These are phyloP conservation scores for Cataglyphis rosenhaueri DNA, from an alignment of 2,888 invertebrate species.

Conservation along the genomic window DNA sequence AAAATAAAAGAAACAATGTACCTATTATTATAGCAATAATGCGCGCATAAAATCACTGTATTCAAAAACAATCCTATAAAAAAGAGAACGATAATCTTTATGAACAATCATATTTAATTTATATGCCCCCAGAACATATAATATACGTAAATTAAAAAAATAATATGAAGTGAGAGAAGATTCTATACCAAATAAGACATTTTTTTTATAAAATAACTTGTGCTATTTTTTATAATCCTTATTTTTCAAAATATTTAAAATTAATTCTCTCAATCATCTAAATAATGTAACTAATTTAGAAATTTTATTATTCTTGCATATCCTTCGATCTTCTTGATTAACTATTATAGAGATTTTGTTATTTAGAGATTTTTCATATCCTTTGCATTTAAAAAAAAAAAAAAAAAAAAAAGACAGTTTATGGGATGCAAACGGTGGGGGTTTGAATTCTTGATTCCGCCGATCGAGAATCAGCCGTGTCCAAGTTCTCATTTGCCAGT, in stretches of 20 bases:
- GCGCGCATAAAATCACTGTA: too few relatives aligned
- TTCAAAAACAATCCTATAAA: too few relatives aligned
- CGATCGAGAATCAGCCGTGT: conserved; percentile 2
- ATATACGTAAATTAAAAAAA: background rate
- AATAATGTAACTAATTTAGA: background rate
- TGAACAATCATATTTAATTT: too few relatives aligned
- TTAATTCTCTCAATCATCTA: background rate
- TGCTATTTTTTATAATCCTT: background rate
- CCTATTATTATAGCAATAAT: too few relatives aligned
- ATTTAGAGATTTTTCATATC: background rate
- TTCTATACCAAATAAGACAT: background rate
- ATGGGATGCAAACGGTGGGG: background rate
- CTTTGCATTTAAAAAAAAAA: background rate
- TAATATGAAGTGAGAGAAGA: background rate
- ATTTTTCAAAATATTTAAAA: background rate
- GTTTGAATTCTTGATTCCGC: background rate
- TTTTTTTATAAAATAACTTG: too few relatives aligned
- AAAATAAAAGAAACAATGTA: too few relatives aligned
- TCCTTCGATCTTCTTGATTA: background rate
- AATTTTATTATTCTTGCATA: background rate
- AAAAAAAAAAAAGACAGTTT: background rate
- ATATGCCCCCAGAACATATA: background rate
- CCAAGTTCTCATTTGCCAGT: conserved; percentile 11
- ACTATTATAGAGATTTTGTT: background rate
- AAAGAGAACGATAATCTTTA: too few relatives aligned